A percentile compares a stretch with the other conserved stretches of the same genome.
Conservation (phyloP, 2,113 vertebrate species). For the Bungarus multicinctus region DNA sequence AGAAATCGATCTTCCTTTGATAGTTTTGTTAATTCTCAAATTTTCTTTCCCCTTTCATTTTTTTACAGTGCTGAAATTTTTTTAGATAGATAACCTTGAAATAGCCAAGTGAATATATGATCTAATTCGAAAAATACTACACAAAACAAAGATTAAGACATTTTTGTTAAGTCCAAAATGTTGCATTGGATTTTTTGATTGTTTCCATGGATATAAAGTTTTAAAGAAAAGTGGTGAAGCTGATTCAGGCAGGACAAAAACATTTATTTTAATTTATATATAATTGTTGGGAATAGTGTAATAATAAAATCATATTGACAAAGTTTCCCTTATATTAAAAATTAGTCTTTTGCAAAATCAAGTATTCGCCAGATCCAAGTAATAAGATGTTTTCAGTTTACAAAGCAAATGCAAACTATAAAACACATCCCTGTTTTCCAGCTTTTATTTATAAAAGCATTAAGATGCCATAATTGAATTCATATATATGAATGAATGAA, state of each 20-base stretch:
- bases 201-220: conserved; percentile 32
- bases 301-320: not conserved
- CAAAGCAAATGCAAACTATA: conserved; percentile 31
- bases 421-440: conserved; percentile 40
- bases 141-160: conserved; percentile 54
- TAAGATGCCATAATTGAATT: conserved; percentile 50
- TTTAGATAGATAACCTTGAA: conserved; percentile 61
- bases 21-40: conserved; percentile 58
- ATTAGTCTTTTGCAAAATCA: conserved; percentile 39
- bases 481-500: not conserved
- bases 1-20: conserved; percentile 44
- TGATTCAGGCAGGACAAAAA: conserved; percentile 6
- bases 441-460: conserved; percentile 32
- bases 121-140: conserved; percentile 59
- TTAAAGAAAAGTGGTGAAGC: conserved; percentile 43
- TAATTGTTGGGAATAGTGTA: conserved; percentile 44
- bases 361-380: conserved; percentile 53
- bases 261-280: conserved; percentile 46
- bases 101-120: conserved; percentile 58
- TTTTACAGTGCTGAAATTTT: conserved; percentile 46
- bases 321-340: conserved; percentile 39
- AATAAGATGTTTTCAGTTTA: conserved; percentile 37
- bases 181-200: conserved; percentile 40
- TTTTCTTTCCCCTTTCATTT: conserved; percentile 40
- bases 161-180: conserved; percentile 50